These are phyloP conservation scores for Plagiodera versicolora DNA, from an alignment of 2,888 invertebrate genomes.

Conservation along the genomic window DNA sequence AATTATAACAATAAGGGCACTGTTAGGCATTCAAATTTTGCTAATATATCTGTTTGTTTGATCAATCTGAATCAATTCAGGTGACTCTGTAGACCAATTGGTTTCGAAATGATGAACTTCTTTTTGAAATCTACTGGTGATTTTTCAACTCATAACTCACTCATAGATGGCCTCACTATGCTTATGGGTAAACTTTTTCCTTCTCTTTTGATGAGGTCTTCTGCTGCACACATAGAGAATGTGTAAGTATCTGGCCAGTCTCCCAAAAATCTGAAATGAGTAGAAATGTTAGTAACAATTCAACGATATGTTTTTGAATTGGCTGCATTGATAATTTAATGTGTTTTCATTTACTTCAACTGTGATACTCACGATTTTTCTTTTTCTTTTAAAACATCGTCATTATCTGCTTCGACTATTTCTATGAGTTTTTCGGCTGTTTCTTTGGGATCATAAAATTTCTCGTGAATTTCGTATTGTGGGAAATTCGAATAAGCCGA, in stretches of 20 bases:
- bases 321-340: too few relatives aligned
- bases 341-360: too few relatives aligned
- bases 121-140: too few relatives aligned
- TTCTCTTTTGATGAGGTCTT: slow-evolving; percentile 62
- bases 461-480: slow-evolving; percentile 38
- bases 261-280: slow-evolving; percentile 53
- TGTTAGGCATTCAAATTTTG: too few relatives aligned
- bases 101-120: too few relatives aligned
- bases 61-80: too few relatives aligned
- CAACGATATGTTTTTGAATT: too few relatives aligned
- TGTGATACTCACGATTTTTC: slow-evolving; percentile 35
- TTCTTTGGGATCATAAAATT: slow-evolving; percentile 39
- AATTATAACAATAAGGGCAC: too few relatives aligned
- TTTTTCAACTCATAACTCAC: slow-evolving; percentile 38
- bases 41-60: too few relatives aligned
- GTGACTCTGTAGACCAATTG: too few relatives aligned
- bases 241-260: slow-evolving; percentile 74
- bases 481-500: slow-evolving; percentile 42
- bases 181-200: slow-evolving; percentile 62
- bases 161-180: slow-evolving; percentile 71
- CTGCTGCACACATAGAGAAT: slow-evolving; percentile 72
- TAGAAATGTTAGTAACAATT: too few relatives aligned
- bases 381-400: slow-evolving; percentile 47
- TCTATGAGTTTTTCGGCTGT: slow-evolving; percentile 53
- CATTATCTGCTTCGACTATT: slow-evolving; percentile 46